Evolutionary conservation across 1,140 invertebrate genomes (phyloP).

Genomic region (Metaphire vulgaris): DNA sequence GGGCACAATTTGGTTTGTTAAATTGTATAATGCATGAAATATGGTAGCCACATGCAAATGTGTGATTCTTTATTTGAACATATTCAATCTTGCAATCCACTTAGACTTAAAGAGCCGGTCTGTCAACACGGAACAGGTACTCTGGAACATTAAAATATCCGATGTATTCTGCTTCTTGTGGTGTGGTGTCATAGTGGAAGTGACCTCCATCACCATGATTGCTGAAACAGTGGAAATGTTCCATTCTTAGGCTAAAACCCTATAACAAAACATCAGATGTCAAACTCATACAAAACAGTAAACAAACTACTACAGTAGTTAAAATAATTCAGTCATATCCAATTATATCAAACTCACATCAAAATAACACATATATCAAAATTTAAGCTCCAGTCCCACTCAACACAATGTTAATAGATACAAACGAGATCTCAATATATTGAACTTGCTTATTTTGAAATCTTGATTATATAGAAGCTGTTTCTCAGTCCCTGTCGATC

Average conservation of each 20-base stretch:
- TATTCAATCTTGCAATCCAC: too few relatives aligned
- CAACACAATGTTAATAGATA: background rate
- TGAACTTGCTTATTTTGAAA: too few relatives aligned
- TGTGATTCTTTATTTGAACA: too few relatives aligned
- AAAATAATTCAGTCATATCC: background rate
- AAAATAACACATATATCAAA: too few relatives aligned
- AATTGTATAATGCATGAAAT: too few relatives aligned
- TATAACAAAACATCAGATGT: background rate
- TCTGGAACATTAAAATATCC: constrained; percentile 77
- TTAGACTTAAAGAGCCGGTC: too few relatives aligned
- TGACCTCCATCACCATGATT: constrained; percentile 82
- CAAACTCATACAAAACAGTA: background rate
- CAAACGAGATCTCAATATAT: background rate
- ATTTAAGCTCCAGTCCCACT: background rate
- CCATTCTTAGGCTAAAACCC: constrained; percentile 78
- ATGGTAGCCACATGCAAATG: too few relatives aligned
- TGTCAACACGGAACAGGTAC: constrained; percentile 70
- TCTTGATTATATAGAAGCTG: too few relatives aligned
- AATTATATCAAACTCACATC: background rate
- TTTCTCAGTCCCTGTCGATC: too few relatives aligned
- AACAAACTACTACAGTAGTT: background rate
- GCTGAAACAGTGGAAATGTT: constrained; percentile 91
- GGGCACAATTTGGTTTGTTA: too few relatives aligned
- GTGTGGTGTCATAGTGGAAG: constrained; percentile 89
- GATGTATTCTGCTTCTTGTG: constrained; percentile 72